Evolutionary conservation across 2,113 vertebrate genomes (phyloP), one percentile per base, ranked within the genome.

Genomic region (Pithys albifrons): DNA sequence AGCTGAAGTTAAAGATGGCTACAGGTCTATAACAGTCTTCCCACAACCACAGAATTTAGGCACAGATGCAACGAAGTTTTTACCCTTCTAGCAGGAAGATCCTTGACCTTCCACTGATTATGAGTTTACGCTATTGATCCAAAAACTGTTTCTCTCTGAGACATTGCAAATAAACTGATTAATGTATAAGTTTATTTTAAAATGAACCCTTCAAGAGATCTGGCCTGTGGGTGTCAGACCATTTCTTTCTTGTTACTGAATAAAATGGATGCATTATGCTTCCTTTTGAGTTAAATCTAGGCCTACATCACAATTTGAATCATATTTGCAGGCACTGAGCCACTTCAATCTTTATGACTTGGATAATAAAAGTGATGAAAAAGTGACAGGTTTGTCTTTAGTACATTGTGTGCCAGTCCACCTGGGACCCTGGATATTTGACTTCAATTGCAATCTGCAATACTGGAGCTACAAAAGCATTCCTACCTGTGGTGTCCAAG

Each of bases 111-210:
- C 25, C 7, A 8, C 22, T 1, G 2, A 37, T 35, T 76, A 64
- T 9, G 24, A 77, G 54, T 55, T 85, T 73, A 79, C 0, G 1
- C 20, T 39, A 89, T 64, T 75, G 73, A 85, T 75, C 81, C 88
- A 85, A 89, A 62, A 82, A 73, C 5, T 0, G 1, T 61, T 91
- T 82, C 52, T 70, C 39, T 93, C 39, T 1, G 6, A 93, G 43
- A 88, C 76, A 91, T 87, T 58, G 49, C 27, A 95, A 95, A 92
- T 65, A 87, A 78, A 85, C 57, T n/a, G 45, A 75, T 71, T 87
- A 91, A 73, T 74, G 28, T 48, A 74, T 7, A 17, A 83, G 33
- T 75, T 92, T 67, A 78, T 77, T 92, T 84, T 91, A 72, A 89
- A 92, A 79, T 46, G 12, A 89, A n/a, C n/a, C 74, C 70, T 69